Evolutionary conservation across 2,113 vertebrate species (phyloP), one percentile per base, ranked within the genome.

Genomic region (Chaenogobius annularis): DNA sequence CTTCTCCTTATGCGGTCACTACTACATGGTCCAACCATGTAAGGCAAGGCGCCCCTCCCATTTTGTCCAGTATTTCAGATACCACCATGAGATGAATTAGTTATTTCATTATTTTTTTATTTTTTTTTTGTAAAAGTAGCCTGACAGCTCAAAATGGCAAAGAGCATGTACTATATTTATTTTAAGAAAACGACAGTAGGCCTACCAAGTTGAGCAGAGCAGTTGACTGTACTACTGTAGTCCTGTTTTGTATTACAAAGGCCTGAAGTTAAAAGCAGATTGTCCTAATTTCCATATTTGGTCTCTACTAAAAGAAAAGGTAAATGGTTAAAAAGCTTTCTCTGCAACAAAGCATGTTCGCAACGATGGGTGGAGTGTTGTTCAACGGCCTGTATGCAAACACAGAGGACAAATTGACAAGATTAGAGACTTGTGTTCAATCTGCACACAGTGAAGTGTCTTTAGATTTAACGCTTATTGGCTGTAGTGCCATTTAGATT

Each of bases 221-320:
- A 23, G 11, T 35, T 22, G 55, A 72, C 56, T 68, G 40, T 65
- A 48, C 55, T 70, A 23, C 55, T 56, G 5, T 23, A 56, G 52
- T 20, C 47, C 22, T 35, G 2, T 75, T 88, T 87, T 83, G 74
- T 70, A 47, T 77, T 1, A 79, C 72, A 88, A 87, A 62, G 48
- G 67, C 1, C 0, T 22, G 22, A 22, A 67, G 62, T 72, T 76
- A 37, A 73, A 35, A 44, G 40, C 19, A 26, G 58, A 26, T 5
- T 2, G 43, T 19, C 37, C 72, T 65, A 13, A 78, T 82, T 83
- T 75, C 68, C 82, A 85, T 83, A 52, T 59, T 62, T 2, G 35
- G 58, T 5, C 35, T 17, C 14, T 7, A 7, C 13, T 69, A n/a
- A 69, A 14, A 55, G 47, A 68, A 37, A 50, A 35, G 56, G 64